Base-by-base conservation (phyloP, 2,888 invertebrate species). In the Drymonia ruficornis region DNA sequence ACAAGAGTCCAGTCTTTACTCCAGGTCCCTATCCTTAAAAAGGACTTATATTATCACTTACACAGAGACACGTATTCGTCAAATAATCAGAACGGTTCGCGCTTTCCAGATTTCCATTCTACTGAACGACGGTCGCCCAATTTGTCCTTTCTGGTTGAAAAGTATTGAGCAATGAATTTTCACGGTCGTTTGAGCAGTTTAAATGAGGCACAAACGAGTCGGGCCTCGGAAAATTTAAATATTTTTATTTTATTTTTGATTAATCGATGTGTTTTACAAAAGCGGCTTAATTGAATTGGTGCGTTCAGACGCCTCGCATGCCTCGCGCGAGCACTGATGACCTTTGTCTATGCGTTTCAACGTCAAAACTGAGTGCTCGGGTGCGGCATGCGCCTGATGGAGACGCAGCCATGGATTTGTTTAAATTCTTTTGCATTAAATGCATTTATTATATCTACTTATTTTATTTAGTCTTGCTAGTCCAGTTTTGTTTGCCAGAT, bases 121-220 rank as follows among this genome's bases (percentile, higher is more conserved):
- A n/a, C 12, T 23, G 19, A 44, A 19, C 44, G 53, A 53, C 31
- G 53, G 15, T 51, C 58, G 55, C 57, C 61, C 64, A 64, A 72
- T 75, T 71, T 55, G 65, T 70, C 68, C 65, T 74, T 76, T 60
- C 67, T 68, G 73, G 70, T 64, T 66, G 65, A 63, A 63, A 63
- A 69, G 65, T 65, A 65, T 67, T 75, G 68, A 61, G 50, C 59
- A 70, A 65, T 59, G 71, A 75, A 68, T 68, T 72, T 76, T 65
- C 61, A 74, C 70, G 72, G 72, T 59, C 56, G 63, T 76, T 71
- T 71, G 64, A 65, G 57, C 60, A 62, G 50, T 50, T 66, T 58
- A 55, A 71, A 71, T 66, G 70, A 71, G 59, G 60, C 74, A 66
- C 59, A 50, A 53, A 59, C 57, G 68, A 70, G 58, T 59, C 52